Percentiles rank a stretch among this genome's conserved stretches.
Evolutionary conservation across 2,888 invertebrate genomes (phyloP).

Genomic region (Apeira syringaria): DNA sequence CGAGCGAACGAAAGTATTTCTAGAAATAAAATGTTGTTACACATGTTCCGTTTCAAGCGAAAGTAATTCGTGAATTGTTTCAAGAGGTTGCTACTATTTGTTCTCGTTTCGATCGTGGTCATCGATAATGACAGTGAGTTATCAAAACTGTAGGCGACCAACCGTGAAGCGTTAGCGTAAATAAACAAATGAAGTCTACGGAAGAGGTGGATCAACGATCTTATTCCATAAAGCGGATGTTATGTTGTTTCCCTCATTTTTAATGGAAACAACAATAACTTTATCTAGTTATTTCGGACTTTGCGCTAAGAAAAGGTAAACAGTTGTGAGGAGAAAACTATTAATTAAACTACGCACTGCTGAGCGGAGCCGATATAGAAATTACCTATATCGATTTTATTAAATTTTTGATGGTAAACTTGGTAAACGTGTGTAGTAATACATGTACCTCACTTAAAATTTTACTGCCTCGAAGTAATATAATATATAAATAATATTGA

Average conservation of each 20-base stretch:
- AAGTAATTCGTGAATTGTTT: slow-evolving; percentile 1
- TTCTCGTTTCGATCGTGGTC: slow-evolving; percentile 1
- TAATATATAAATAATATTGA: no score
- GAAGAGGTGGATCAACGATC: slow-evolving; percentile 10
- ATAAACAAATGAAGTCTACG: slow-evolving; percentile 9
- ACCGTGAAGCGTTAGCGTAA: slow-evolving; percentile 5
- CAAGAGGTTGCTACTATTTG: slow-evolving; percentile 3
- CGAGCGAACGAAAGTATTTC: slow-evolving; percentile 14
- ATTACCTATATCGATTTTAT: no score
- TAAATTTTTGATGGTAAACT: no score
- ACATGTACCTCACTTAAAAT: no score
- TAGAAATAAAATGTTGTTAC: slow-evolving; percentile 11
- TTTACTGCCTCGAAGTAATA: no score
- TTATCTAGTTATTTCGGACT: no score
- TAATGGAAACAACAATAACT: no score
- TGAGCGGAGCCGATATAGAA: no score
- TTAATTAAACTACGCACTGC: no score
- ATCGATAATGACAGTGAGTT: background rate
- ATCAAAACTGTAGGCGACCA: background rate
- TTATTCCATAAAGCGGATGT: slow-evolving; percentile 8
- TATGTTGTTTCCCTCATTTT: background rate
- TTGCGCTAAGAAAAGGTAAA: no score
- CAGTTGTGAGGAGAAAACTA: no score
- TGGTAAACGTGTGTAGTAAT: no score
- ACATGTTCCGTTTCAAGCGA: slow-evolving; percentile 14